These are phyloP conservation scores for Ormyrus pomaceus DNA, from an alignment of 2,888 invertebrate genomes.

Conservation along the genomic window DNA sequence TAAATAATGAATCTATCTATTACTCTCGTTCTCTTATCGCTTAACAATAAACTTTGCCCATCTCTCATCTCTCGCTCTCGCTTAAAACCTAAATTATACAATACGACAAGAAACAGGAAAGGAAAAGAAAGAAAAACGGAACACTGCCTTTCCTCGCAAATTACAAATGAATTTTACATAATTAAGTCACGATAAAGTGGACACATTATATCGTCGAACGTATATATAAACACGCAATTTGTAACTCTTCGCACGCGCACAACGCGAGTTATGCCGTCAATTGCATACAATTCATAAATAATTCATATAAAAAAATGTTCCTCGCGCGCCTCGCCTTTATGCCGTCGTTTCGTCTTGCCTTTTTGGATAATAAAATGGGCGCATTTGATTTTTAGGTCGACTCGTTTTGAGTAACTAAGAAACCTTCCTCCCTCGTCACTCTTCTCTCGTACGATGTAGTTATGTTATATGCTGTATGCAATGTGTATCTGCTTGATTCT, in stretches of 20 bases:
- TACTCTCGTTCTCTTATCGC: neutral
- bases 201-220: neutral
- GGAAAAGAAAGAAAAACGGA: too few relatives aligned
- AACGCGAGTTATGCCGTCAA: neutral
- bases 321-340: neutral
- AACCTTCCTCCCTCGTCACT: too few relatives aligned
- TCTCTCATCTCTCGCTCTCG: too few relatives aligned
- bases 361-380: too few relatives aligned
- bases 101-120: too few relatives aligned
- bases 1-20: conserved; percentile 28
- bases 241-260: neutral
- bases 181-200: too few relatives aligned
- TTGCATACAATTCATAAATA: conserved; percentile 22
- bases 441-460: neutral
- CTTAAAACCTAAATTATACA: too few relatives aligned
- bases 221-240: conserved; percentile 10
- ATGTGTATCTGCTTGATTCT: conserved; percentile 16
- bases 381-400: too few relatives aligned
- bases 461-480: neutral
- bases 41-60: too few relatives aligned
- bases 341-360: too few relatives aligned
- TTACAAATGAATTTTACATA: too few relatives aligned
- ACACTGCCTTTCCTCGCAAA: too few relatives aligned
- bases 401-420: neutral
- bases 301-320: conserved; percentile 22